Evolutionary conservation across 2,797 vertebrate genomes (phyloP), one percentile per base, ranked within the genome.

Genomic region (Gymnothorax javanicus): DNA sequence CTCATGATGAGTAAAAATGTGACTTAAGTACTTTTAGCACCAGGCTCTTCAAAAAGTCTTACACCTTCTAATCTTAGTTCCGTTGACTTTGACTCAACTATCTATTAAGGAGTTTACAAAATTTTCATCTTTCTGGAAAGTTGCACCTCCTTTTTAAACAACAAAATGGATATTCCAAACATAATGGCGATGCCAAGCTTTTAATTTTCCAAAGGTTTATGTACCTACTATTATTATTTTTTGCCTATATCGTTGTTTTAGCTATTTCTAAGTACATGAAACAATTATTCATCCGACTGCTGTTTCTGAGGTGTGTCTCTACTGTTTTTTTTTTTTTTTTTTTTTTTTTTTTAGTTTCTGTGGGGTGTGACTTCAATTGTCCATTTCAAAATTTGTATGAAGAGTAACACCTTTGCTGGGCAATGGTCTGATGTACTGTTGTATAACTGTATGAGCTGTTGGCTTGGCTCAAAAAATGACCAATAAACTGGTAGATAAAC

Each of bases 91-190:
- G 6, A n/a, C 15, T 82, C 50, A 64, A 33, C 23, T 59, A 84
- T 50, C 17, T 54, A 54, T 11, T 52, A n/a, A 23, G 54, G 60
- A 67, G 83, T 84, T 84, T 84, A 84, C 83, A 67, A 84, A n/a
- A 50, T 67, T 33, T 84, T 84, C 13, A 54, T 62, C 4, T 84
- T 64, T 64, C 7, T 62, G 33, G 23, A 4, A 11, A 50, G 17
- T 60, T 83, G 57, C 62, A 43, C 25, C 0, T 27, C 12, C 75
- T 33, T 25, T 64, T 9, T 54, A 57, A 23, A 69, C 43, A 50
- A 82, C 60, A 33, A 54, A 50, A 77, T 13, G 15, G 69, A 73
- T 33, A 11, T 73, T 73, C 69, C 69, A 73, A 33, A 27, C 69
- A 7, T 12, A 12, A 73, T 73, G 69, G 69, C 27, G 8, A 52